phyloP scores from a whole-genome alignment of 2,797 vertebrate genomes.

The Microctenopoma steveboyesi region DNA sequence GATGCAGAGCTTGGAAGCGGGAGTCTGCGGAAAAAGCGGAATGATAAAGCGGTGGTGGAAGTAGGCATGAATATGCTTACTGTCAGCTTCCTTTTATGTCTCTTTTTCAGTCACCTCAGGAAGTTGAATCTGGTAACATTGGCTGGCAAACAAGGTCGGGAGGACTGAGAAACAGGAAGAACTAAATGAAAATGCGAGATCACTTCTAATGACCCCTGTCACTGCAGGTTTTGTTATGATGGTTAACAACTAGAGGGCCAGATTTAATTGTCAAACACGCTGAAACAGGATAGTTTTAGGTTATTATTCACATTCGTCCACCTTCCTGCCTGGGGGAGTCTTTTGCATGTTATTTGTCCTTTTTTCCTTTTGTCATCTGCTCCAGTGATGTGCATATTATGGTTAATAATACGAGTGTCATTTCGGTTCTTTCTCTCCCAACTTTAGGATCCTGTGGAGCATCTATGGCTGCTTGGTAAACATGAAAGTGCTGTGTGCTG shows the following conservation, averaged over 20 bases:
- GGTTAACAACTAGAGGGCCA: not conserved
- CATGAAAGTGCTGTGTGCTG: constrained; percentile 1
- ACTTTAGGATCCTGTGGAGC: not conserved
- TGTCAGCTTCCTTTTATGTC: constrained; percentile 30
- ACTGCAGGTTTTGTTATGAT: not conserved
- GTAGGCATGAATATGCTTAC: constrained; percentile 47
- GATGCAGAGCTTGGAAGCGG: constrained; percentile 11
- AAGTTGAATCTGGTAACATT: constrained; percentile 10
- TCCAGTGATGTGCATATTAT: not conserved
- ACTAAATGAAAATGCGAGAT: not conserved
- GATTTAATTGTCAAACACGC: not conserved
- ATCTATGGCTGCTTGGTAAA: constrained; percentile 6
- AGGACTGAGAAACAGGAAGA: not conserved
- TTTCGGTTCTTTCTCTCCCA: not conserved
- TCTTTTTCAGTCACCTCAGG: constrained; percentile 27
- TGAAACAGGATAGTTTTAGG: not conserved
- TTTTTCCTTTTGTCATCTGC: no score
- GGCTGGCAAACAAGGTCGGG: constrained; percentile 24
- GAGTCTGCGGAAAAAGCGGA: constrained; percentile 34
- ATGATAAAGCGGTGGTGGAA: constrained; percentile 29
- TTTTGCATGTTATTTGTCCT: not conserved
- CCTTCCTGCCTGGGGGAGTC: not conserved
- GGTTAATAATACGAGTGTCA: not conserved
- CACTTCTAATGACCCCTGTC: not conserved
- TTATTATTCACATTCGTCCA: constrained; percentile 3